Conservation (phyloP, 2,888 invertebrate genomes). For the Pandemis corylana region DNA sequence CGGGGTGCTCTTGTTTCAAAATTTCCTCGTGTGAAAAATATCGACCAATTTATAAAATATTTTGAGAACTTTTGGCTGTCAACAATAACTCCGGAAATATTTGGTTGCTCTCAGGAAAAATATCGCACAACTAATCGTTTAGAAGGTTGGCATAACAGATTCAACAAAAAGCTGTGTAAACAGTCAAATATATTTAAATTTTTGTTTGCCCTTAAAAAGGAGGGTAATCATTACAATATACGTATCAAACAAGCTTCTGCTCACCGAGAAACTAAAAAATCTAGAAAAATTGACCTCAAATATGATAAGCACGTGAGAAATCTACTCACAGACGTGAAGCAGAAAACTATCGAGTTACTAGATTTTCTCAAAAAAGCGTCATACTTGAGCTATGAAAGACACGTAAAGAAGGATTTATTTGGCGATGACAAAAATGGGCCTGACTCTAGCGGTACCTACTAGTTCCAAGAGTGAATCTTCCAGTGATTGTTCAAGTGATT, state of each 20-base stretch:
- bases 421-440: too few relatives aligned
- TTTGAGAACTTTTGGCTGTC: slow-evolving; percentile 1
- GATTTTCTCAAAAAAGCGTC: neutral
- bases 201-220: neutral
- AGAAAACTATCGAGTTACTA: neutral
- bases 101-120: neutral
- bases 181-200: neutral
- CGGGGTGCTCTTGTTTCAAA: slow-evolving; percentile 3
- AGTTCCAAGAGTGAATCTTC: too few relatives aligned
- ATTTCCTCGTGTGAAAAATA: slow-evolving; percentile 5
- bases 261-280: slow-evolving; percentile 2
- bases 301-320: neutral
- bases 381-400: neutral
- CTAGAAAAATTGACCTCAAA: neutral
- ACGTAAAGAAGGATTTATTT: neutral
- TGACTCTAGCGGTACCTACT: too few relatives aligned
- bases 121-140: neutral
- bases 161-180: slow-evolving; percentile 15
- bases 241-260: slow-evolving; percentile 10
- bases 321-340: neutral
- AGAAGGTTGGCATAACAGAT: slow-evolving; percentile 13
- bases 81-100: slow-evolving; percentile 2
- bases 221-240: neutral
- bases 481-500: too few relatives aligned
- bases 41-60: slow-evolving; percentile 4